phyloP scores from a whole-genome alignment of 2,797 vertebrate genomes.

The Peromyscus eremicus region DNA sequence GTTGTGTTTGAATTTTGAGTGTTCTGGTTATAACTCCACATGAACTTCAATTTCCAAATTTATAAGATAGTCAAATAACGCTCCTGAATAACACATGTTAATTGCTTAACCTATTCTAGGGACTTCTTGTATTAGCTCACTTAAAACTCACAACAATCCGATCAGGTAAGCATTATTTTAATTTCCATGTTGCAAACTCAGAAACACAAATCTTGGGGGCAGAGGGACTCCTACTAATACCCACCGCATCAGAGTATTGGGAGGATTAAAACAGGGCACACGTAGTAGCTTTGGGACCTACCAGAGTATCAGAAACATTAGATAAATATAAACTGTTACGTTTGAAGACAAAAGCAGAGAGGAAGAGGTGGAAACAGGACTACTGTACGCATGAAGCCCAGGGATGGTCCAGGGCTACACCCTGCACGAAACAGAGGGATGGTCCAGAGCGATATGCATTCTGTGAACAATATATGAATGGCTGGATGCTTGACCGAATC shows the following conservation, averaged over 20 bases:
- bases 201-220: neutral
- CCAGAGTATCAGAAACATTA: neutral
- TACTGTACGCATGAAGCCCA: neutral
- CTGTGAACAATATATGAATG: neutral
- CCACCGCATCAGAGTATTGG: neutral
- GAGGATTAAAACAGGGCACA: neutral
- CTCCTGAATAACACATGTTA: neutral
- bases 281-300: neutral
- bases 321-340: neutral
- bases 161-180: constrained; percentile 14
- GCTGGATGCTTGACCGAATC: neutral
- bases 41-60: constrained; percentile 40
- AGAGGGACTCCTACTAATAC: neutral
- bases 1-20: neutral
- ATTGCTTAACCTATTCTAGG: neutral
- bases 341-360: neutral
- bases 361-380: too few species aligned
- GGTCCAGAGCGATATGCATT: neutral
- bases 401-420: neutral
- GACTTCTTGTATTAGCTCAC: constrained; percentile 1
- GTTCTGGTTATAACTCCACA: neutral
- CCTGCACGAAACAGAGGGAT: neutral
- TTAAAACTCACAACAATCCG: neutral
- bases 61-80: neutral
- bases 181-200: constrained; percentile 1